Percentiles rank a stretch among this genome's conserved stretches.
These are phyloP conservation scores for Gasteruption jaculator DNA, from an alignment of 2,888 invertebrate genomes.

Conservation along the genomic window DNA sequence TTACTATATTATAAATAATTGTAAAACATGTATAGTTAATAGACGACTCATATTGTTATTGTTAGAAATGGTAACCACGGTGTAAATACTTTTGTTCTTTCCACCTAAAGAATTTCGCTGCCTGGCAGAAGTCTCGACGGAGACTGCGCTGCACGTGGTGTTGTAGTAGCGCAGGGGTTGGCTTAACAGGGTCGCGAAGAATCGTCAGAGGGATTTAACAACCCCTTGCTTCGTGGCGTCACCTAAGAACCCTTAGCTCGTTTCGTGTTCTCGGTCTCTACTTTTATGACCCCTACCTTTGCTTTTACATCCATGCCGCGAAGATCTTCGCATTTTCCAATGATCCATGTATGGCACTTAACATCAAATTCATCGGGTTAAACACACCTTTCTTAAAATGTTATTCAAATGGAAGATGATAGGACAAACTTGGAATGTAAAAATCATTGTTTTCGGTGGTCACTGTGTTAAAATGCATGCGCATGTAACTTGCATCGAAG, in stretches of 20 bases:
- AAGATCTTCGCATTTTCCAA: conserved; percentile 17
- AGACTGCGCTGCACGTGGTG: conserved; percentile 19
- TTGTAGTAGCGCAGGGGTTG: conserved; percentile 30
- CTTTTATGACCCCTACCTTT: conserved; percentile 31
- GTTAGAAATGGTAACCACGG: too few species aligned
- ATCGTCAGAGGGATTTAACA: conserved; percentile 27
- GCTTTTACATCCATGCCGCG: conserved; percentile 33
- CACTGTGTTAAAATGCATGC: too few species aligned
- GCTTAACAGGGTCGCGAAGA: conserved; percentile 26
- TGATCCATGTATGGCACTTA: too few species aligned
- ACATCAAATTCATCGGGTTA: too few species aligned
- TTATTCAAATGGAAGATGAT: too few species aligned
- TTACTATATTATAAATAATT: too few species aligned
- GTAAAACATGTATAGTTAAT: too few species aligned
- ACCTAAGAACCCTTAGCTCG: conserved; percentile 35
- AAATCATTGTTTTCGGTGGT: too few species aligned
- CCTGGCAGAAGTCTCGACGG: conserved; percentile 1
- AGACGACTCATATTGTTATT: too few species aligned
- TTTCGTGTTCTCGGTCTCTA: conserved; percentile 30
- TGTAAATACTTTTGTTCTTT: neutral
- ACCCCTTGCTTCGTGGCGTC: conserved; percentile 31
- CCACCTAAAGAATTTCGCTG: neutral
- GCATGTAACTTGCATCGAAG: too few species aligned
- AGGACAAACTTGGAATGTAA: too few species aligned
- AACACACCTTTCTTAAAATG: too few species aligned